phyloP scores from a whole-genome alignment of 2,113 vertebrate genomes.

The Xiphophorus couchianus region DNA sequence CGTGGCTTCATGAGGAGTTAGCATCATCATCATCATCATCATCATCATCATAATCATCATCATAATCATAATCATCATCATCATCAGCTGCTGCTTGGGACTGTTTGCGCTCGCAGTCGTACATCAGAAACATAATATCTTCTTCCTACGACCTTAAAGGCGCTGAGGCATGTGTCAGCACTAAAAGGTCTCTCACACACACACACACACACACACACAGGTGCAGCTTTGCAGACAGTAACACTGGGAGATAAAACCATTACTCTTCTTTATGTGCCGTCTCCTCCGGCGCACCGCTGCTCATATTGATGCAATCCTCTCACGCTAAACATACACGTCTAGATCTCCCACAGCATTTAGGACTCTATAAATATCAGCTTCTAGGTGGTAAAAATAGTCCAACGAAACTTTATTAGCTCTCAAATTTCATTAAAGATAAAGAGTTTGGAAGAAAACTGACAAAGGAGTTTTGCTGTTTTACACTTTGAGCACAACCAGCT shows the following conservation, averaged over 20 bases:
- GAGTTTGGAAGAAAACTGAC: too few relatives aligned
- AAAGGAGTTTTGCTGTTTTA: too few relatives aligned
- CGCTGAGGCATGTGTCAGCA: constrained; percentile 67
- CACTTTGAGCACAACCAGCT: too few relatives aligned
- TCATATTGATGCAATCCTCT: constrained; percentile 30
- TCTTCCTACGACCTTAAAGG: constrained; percentile 48
- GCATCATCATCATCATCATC: constrained; percentile 49
- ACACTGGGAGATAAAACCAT: constrained; percentile 55
- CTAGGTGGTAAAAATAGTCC: not conserved
- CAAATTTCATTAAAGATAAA: too few relatives aligned
- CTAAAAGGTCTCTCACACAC: constrained; percentile 59
- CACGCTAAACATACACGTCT: constrained; percentile 4
- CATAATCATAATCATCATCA: constrained; percentile 48
- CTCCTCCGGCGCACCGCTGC: constrained; percentile 31
- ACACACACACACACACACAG: constrained; percentile 24
- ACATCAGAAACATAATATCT: constrained; percentile 58
- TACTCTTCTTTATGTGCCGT: constrained; percentile 65
- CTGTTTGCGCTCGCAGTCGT: constrained; percentile 58
- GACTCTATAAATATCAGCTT: constrained; percentile 1
- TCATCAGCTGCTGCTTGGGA: constrained; percentile 47
- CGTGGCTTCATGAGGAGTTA: constrained; percentile 20
- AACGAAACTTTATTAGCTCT: too few relatives aligned
- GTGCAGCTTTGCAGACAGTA: constrained; percentile 51
- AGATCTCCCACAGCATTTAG: constrained; percentile 8
- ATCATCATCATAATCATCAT: constrained; percentile 53